Conservation (phyloP, 2,888 invertebrate species). For the Apamea crenata region DNA sequence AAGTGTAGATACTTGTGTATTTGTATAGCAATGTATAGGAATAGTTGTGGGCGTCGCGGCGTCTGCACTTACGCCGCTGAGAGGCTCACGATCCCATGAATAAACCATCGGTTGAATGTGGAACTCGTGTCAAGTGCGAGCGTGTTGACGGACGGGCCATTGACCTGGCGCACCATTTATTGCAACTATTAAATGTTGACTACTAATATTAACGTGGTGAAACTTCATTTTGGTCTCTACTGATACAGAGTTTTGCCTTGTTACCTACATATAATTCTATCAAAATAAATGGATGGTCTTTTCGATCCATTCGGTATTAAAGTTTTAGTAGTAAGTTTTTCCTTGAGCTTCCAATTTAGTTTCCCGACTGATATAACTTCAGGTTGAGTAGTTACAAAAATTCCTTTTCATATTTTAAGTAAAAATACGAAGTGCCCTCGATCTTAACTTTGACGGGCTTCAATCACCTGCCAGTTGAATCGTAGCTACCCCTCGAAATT, state of each 20-base stretch:
- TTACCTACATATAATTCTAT: background rate
- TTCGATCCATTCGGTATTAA: background rate
- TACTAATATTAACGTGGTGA: background rate
- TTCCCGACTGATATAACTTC: conserved; percentile 33
- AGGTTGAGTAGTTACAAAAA: conserved; percentile 29
- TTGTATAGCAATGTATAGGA: conserved; percentile 8
- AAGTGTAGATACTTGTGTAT: background rate
- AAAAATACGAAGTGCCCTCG: conserved; percentile 29
- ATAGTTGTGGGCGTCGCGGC: conserved; percentile 66
- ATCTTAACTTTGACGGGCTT: conserved; percentile 45
- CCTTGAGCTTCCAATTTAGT: conserved; percentile 15
- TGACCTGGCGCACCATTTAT: conserved; percentile 61
- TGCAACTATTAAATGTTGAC: conserved; percentile 64
- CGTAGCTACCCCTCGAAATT: conserved; percentile 31
- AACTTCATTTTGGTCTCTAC: background rate
- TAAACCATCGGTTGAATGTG: conserved; percentile 84
- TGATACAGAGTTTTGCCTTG: background rate
- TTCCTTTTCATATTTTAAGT: conserved; percentile 23
- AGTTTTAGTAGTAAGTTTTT: conserved; percentile 22
- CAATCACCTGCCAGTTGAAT: conserved; percentile 57
- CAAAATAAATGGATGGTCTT: conserved; percentile 2
- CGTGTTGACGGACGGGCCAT: conserved; percentile 78
- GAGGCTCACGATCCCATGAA: conserved; percentile 78
- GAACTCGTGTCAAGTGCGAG: conserved; percentile 81
- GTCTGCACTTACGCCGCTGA: conserved; percentile 70